A percentile compares a stretch with the other conserved stretches of the same genome.
Conservation (phyloP, 92 coral and sea anemone species). For the Chrysogorgia sp. region DNA sequence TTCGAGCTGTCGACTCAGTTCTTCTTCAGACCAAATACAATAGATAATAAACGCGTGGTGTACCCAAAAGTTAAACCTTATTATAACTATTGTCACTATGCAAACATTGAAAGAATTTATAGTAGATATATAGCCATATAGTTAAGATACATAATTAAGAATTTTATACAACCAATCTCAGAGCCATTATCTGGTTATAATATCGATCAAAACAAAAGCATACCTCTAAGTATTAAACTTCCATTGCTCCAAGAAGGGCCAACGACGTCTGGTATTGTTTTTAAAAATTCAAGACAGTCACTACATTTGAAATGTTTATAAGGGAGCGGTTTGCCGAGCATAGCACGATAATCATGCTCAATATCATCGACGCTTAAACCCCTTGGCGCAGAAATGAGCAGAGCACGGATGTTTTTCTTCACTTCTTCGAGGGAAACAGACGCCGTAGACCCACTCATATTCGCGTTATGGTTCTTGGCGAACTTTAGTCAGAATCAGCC, state of each 20-base stretch:
- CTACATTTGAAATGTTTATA: conserved; percentile 75
- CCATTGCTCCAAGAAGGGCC: conserved; percentile 80
- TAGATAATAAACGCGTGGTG: too few relatives aligned
- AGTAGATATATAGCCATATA: background rate
- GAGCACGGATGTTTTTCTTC: conserved; percentile 78
- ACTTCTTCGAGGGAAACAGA: conserved; percentile 36
- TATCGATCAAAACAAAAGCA: background rate
- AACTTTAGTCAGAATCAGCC: background rate
- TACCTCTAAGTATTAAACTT: conserved; percentile 76
- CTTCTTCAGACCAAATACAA: too few relatives aligned
- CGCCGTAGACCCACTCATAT: background rate
- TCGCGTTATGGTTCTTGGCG: too few relatives aligned
- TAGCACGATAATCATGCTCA: conserved; percentile 78
- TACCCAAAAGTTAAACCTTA: too few relatives aligned
- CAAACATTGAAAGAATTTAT: too few relatives aligned
- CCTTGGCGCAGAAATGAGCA: conserved; percentile 90
- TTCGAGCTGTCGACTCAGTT: too few relatives aligned
- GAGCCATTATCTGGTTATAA: background rate
- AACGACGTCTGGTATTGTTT: conserved; percentile 91
- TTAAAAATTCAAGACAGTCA: conserved; percentile 72
- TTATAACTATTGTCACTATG: too few relatives aligned
- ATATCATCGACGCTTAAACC: conserved; percentile 85
- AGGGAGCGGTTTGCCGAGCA: conserved; percentile 90
- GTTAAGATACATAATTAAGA: background rate
- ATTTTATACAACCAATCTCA: too few relatives aligned